Evolutionary conservation across 2,113 vertebrate genomes (phyloP).

Genomic region (Osmerus mordax): DNA sequence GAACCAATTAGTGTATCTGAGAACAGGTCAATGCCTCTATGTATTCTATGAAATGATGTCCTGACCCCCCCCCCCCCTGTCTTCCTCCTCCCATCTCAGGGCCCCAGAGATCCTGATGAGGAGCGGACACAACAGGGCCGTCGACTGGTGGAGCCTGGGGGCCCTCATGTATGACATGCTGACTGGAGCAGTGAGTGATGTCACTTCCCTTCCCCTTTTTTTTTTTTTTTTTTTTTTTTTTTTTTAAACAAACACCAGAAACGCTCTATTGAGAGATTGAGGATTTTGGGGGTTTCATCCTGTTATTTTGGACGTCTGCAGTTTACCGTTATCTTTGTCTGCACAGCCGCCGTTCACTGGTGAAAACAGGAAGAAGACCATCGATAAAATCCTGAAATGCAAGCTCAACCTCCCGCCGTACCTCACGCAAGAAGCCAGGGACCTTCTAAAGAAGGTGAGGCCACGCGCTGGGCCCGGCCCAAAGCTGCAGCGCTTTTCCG

Average conservation of each 20-base stretch:
- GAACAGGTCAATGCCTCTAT: background rate
- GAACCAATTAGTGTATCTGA: conserved; percentile 2
- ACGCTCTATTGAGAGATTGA: too few relatives aligned
- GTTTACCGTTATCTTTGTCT: conserved; percentile 20
- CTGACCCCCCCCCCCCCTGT: background rate
- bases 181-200: conserved; percentile 91
- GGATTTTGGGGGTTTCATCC: background rate
- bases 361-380: conserved; percentile 97
- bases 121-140: conserved; percentile 95
- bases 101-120: conserved; percentile 97
- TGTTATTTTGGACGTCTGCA: too few relatives aligned
- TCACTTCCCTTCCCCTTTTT: conserved; percentile 12
- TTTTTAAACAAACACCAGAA: background rate
- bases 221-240: background rate
- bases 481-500: background rate
- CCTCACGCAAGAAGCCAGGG: conserved; percentile 99
- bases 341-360: conserved; percentile 92
- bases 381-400: conserved; percentile 98
- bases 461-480: too few relatives aligned
- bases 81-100: conserved; percentile 64
- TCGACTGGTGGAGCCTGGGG: conserved; percentile 99
- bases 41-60: background rate
- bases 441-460: conserved; percentile 94
- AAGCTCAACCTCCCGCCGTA: conserved; percentile 99
- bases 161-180: conserved; percentile 99